Conservation (phyloP, 2,888 invertebrate species). For the Cloeon dipterum region DNA sequence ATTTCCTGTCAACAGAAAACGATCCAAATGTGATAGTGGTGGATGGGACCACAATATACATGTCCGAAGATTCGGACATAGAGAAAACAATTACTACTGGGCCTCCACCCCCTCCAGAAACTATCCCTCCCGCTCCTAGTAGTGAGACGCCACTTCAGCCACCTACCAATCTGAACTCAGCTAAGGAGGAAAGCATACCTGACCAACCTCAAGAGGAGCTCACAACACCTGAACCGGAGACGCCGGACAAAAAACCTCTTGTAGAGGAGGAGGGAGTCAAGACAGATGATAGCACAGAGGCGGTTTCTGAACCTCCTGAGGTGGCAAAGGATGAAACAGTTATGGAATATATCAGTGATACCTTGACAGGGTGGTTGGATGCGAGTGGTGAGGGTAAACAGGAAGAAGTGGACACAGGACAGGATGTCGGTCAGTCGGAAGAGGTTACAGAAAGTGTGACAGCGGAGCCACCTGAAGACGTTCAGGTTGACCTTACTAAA, state of each 20-base stretch:
- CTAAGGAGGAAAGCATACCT: not conserved
- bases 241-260: not conserved
- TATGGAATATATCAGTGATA: not conserved
- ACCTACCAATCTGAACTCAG: not conserved
- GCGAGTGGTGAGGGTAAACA: not conserved
- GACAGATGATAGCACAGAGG: not conserved
- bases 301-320: not conserved
- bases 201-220: not conserved
- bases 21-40: no score
- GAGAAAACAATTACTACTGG: not conserved
- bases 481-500: not conserved
- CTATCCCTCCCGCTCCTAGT: no score
- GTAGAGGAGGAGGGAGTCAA: not conserved
- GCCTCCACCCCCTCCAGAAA: no score
- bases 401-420: not conserved
- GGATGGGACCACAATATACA: slow-evolving; percentile 41
- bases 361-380: not conserved
- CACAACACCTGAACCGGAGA: not conserved
- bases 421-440: not conserved
- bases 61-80: not conserved
- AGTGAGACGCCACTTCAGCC: slow-evolving; percentile 2
- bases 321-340: not conserved
- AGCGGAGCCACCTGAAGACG: no score
- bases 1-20: no score
- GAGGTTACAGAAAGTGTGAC: no score